A percentile compares a stretch with the other conserved stretches of the same genome.
These are phyloP conservation scores for Cecropterus lyciades DNA, from an alignment of 1,140 invertebrate species.

Conservation along the genomic window DNA sequence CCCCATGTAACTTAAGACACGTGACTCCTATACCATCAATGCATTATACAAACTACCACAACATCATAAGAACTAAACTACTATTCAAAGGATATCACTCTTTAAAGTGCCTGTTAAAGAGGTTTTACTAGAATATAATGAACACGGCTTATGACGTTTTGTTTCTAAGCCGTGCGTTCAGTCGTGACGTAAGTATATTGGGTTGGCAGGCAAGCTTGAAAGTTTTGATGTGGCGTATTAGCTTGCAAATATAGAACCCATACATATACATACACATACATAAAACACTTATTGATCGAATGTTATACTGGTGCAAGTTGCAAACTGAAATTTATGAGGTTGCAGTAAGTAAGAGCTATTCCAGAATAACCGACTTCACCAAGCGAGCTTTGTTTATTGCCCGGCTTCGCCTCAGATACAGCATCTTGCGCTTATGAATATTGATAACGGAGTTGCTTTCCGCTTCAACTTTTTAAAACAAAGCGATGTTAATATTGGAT, in stretches of 20 bases:
- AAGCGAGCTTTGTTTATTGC: constrained; percentile 74
- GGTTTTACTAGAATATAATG: constrained; percentile 9
- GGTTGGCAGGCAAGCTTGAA: constrained; percentile 62
- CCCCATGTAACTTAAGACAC: constrained; percentile 62
- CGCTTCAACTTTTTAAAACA: constrained; percentile 69
- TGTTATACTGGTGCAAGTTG: constrained; percentile 76
- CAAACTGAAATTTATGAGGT: constrained; percentile 80
- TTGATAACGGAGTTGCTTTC: constrained; percentile 72
- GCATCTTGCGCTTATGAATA: constrained; percentile 78
- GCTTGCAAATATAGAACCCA: constrained; percentile 80
- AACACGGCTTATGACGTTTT: constrained; percentile 8
- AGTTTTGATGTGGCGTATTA: constrained; percentile 79
- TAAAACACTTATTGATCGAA: constrained; percentile 82
- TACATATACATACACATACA: no score
- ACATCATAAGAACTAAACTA: constrained; percentile 6
- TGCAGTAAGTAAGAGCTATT: constrained; percentile 71
- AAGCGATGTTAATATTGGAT: constrained; percentile 63
- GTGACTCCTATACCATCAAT: constrained; percentile 52
- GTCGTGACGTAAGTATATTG: constrained; percentile 67
- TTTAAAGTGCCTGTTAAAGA: background rate
- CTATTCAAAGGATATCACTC: constrained; percentile 3
- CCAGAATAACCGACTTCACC: constrained; percentile 59
- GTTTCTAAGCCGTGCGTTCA: background rate
- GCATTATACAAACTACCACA: constrained; percentile 34
- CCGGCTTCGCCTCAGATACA: constrained; percentile 66